Evolutionary conservation across 2,888 invertebrate genomes (phyloP), one percentile per base, ranked within the genome.

Genomic region (Drosophila suboccidentalis): DNA sequence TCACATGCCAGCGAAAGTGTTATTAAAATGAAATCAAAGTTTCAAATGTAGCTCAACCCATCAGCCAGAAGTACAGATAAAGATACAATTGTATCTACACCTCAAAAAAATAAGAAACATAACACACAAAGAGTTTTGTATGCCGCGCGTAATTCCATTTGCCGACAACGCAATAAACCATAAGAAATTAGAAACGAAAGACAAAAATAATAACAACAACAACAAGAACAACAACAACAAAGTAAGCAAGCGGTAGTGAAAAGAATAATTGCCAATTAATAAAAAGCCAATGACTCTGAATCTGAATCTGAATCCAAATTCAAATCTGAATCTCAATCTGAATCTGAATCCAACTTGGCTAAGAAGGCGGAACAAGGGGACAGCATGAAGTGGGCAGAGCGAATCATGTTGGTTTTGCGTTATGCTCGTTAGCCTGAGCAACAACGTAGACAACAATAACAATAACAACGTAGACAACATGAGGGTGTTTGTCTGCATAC

Each of bases 201-300:
- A 73, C 57, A 68, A 68, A 43, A 34, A 49, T 29, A 49, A 22
- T 13, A 43, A 39, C 8, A 44, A 17, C 17, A 17, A 13, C 19
- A 26, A 46, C 19, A 76, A 43, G 8, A 6, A 17, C 13, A 17
- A n/a, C 26, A 43, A 26, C 11, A 66, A 47, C 34, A 51, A 39
- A 15, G 22, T 4, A 47, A 39, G 22, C 22, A 55, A 36, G 46
- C 34, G 36, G 22, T 68, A 79, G 87, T 64, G 71, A 68, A 70
- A 66, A 75, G 73, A 80, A 85, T 85, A 80, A 85, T 87, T 87
- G 83, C 70, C 87, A 83, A 83, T 87, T 87, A 87, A 87, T 82
- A 77, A 77, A 76, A 80, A 80, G 71, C 78, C 78, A 76, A 74
- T 70, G 78, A 76, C 76, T 81, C 71, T 67, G 63, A 55, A 46